These are phyloP conservation scores for Allygus modestus DNA, from an alignment of 2,888 invertebrate species.

Conservation along the genomic window DNA sequence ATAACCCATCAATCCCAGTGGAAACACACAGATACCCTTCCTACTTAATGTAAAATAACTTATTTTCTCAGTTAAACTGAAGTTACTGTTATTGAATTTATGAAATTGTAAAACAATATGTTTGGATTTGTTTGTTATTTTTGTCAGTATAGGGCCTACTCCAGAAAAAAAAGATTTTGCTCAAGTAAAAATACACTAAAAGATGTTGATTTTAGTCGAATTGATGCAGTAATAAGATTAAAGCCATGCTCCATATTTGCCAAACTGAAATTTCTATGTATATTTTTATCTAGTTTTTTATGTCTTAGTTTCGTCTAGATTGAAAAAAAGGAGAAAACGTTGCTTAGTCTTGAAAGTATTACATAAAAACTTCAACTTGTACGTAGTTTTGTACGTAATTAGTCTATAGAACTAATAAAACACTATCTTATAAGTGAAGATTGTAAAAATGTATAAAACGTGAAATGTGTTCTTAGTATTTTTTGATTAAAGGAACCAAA, in stretches of 20 bases:
- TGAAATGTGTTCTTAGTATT: not conserved
- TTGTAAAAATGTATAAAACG: constrained; percentile 37
- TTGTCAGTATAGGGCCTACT: not conserved
- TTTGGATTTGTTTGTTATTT: not conserved
- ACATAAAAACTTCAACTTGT: constrained; percentile 8
- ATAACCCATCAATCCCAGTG: not conserved
- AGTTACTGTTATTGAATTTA: not conserved
- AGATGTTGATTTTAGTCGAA: too few relatives aligned
- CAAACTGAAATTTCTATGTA: not conserved
- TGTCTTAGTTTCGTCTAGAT: constrained; percentile 20
- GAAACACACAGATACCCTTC: not conserved
- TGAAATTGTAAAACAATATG: not conserved
- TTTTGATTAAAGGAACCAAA: not conserved
- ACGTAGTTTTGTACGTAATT: constrained; percentile 43
- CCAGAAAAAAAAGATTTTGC: not conserved
- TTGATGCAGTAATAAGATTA: too few relatives aligned
- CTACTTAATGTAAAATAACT: constrained; percentile 14
- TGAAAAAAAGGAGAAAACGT: not conserved
- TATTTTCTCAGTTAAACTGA: not conserved
- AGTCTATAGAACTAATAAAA: not conserved
- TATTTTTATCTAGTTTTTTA: too few relatives aligned
- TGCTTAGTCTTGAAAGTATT: constrained; percentile 25
- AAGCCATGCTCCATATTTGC: not conserved
- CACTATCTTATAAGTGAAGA: constrained; percentile 3
- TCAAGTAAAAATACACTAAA: not conserved